Percentiles rank a stretch among this genome's conserved stretches.
These are phyloP conservation scores for Hydrophis major DNA, from an alignment of 2,797 vertebrate species.

Conservation along the genomic window DNA sequence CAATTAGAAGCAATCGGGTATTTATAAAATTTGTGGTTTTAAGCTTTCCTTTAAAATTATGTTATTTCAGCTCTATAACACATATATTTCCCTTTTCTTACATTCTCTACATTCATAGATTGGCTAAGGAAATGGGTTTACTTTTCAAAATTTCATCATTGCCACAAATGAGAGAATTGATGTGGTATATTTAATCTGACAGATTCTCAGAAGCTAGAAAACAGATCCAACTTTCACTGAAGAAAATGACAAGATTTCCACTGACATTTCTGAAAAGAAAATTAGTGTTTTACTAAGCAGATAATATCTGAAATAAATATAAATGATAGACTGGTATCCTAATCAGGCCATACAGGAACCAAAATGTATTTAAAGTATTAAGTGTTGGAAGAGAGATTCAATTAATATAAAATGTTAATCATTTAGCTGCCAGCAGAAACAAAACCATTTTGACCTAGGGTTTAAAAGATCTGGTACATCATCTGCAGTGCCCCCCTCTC, in stretches of 20 bases:
- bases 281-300: slow-evolving; percentile 33
- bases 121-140: slow-evolving; percentile 53
- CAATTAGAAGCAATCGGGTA: slow-evolving; percentile 27
- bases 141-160: slow-evolving; percentile 53
- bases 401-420: background rate
- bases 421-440: background rate
- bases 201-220: slow-evolving; percentile 57
- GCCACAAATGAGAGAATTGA: slow-evolving; percentile 51
- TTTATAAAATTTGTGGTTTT: slow-evolving; percentile 21
- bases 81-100: background rate
- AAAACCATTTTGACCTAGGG: background rate
- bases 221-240: background rate
- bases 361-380: background rate
- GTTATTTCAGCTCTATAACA: slow-evolving; percentile 33
- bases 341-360: slow-evolving; percentile 40
- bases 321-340: background rate
- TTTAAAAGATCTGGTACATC: background rate
- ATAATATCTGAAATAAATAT: slow-evolving; percentile 61
- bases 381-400: background rate
- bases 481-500: background rate
- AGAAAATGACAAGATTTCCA: slow-evolving; percentile 26
- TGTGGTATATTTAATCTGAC: slow-evolving; percentile 52
- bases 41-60: slow-evolving; percentile 43
- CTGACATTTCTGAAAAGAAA: slow-evolving; percentile 7
- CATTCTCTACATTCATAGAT: background rate